Evolutionary conservation across 2,113 vertebrate species (phyloP).

Genomic region (Pica pica): DNA sequence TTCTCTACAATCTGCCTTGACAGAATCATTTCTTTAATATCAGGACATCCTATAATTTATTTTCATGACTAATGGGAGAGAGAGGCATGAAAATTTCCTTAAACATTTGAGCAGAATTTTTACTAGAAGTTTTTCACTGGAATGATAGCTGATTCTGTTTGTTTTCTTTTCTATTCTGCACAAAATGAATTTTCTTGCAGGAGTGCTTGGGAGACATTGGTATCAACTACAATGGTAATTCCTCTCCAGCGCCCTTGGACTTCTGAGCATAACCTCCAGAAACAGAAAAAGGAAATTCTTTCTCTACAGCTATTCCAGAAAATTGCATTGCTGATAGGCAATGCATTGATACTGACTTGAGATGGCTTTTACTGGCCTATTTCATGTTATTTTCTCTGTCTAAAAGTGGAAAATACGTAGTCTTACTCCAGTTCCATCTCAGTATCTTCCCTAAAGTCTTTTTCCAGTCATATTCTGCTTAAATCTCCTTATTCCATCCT

Average conservation of each 20-base stretch:
- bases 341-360: neutral
- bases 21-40: neutral
- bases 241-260: neutral
- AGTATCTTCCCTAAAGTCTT: neutral
- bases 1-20: neutral
- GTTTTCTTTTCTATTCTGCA: neutral
- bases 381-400: neutral
- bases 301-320: neutral
- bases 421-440: neutral
- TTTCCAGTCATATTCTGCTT: neutral
- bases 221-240: neutral
- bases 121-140: neutral
- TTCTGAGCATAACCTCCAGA: neutral
- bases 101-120: neutral
- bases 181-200: neutral
- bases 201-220: neutral
- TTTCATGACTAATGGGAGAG: neutral
- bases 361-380: neutral
- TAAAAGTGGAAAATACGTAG: neutral
- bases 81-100: neutral
- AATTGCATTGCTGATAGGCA: neutral
- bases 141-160: neutral
- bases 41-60: neutral
- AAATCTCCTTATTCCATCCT: neutral
- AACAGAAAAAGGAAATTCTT: neutral